Base-by-base conservation (phyloP, 1,140 invertebrate genomes). In the Trachymyrmex cornetzi region DNA sequence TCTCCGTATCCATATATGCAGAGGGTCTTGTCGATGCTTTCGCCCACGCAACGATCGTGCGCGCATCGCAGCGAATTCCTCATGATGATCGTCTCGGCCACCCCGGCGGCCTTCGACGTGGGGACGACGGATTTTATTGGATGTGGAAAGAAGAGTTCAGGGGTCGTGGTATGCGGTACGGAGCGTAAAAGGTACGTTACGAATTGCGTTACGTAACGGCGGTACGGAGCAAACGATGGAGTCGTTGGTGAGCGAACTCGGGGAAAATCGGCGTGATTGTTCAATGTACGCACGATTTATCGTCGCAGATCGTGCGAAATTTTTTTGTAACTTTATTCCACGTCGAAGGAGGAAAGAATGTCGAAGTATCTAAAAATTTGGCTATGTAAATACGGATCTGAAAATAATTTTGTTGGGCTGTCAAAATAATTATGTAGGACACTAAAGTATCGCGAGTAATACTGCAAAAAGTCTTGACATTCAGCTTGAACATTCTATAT, bases 1-100 rank as follows among this genome's bases (percentile, higher is more conserved):
- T 87, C 80, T 67, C 27, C 27, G 57, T 89, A 79, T 48, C 89
- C 87, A 90, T 91, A 91, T 90, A 91, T 64, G 89, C 89, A 79
- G 71, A 86, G 86, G 59, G 30, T 77, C 89, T 91, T 69, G 66
- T 80, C 44, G 86, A 87, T 88, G 85, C 84, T 59, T 44, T 75
- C 87, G 87, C 90, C 90, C 89, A 91, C 90, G 89, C 89, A 66
- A 44, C 81, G 50, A 59, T 87, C 64, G 88, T 61, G 66, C 77
- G 88, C 85, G 34, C 63, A 53, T 88, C 85, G 61, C 27, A 14
- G 30, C 67, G 55, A 86, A 77, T 89, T 77, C 55, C 66, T 66
- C 88, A 64, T 11, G 59, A 61, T 63, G 67, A 74, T 66, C 64
- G 16, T 22, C 24, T 44, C 55, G 88, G 55, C 67, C 85, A 77